A percentile compares a stretch with the other conserved stretches of the same genome.
Conservation (phyloP, 2,797 vertebrate species). For the Xenopus petersii region DNA sequence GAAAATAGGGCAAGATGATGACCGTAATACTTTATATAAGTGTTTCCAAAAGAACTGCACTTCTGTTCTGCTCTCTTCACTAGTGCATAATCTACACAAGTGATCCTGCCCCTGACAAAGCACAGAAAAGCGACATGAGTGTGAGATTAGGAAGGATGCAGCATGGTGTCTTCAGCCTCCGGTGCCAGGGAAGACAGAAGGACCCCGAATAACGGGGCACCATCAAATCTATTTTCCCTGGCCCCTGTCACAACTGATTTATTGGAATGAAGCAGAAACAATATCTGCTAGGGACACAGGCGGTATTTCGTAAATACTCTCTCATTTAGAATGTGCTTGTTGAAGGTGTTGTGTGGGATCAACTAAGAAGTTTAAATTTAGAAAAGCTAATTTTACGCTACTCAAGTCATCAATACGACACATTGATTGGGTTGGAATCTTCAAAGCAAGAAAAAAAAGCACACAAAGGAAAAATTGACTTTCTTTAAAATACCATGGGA, state of each 20-base stretch:
- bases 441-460: neutral
- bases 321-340: neutral
- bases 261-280: neutral
- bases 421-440: neutral
- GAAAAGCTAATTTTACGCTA: conserved; percentile 1
- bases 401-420: neutral
- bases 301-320: neutral
- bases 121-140: no score
- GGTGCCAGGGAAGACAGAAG: no score
- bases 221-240: no score
- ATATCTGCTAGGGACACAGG: neutral
- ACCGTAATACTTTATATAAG: no score
- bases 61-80: no score
- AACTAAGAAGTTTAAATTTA: neutral
- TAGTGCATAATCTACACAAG: no score
- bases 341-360: neutral
- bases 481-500: neutral
- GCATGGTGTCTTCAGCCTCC: no score
- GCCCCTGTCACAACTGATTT: neutral
- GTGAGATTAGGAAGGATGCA: no score
- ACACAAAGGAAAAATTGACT: neutral
- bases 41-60: no score
- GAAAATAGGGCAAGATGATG: no score
- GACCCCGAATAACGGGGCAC: no score
- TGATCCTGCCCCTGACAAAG: no score